phyloP scores from a whole-genome alignment of 2,888 invertebrate genomes.

The Drosophila prolongata region DNA sequence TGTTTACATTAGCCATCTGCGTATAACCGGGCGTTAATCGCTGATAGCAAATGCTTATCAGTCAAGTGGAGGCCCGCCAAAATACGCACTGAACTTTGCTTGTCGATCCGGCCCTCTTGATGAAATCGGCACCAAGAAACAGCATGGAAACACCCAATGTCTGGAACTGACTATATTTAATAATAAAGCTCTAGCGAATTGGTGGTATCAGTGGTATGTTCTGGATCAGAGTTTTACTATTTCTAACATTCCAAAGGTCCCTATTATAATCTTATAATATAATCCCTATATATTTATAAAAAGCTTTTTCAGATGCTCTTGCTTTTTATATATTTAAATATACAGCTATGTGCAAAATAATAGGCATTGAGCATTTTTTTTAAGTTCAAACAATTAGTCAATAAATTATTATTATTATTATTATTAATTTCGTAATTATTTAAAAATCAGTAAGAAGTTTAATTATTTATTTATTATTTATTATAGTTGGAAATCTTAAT shows the following conservation, averaged over 20 bases:
- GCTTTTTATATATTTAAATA: neutral
- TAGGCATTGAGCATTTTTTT: neutral
- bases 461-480: no score
- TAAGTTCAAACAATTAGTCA: no score
- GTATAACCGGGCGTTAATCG: neutral
- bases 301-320: neutral
- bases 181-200: neutral
- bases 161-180: neutral
- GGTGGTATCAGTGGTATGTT: no score
- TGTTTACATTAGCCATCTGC: conserved; percentile 19
- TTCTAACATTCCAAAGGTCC: conserved; percentile 4
- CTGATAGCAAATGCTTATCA: conserved; percentile 21
- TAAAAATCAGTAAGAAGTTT: no score
- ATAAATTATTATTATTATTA: no score
- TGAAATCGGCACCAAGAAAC: neutral
- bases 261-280: neutral
- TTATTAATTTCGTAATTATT: no score
- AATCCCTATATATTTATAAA: conserved; percentile 5
- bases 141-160: conserved; percentile 5
- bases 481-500: no score
- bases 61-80: conserved; percentile 27
- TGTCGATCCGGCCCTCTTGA: conserved; percentile 10
- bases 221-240: neutral
- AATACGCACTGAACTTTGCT: conserved; percentile 20
- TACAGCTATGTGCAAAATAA: neutral